These are phyloP conservation scores for Pocota personata DNA, from an alignment of 2,888 invertebrate genomes.

Conservation along the genomic window DNA sequence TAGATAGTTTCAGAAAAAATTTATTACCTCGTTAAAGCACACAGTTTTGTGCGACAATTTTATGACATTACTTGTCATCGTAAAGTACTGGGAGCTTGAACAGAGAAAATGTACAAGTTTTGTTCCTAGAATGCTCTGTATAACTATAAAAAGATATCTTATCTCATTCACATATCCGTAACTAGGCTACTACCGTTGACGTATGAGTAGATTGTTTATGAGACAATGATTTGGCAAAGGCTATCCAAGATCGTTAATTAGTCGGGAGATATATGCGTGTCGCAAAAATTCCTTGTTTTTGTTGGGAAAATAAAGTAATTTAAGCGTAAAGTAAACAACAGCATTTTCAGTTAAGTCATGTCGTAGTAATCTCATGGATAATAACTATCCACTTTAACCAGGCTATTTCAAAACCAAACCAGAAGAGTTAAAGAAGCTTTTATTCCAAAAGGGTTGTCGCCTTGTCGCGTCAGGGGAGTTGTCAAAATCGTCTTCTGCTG, in stretches of 20 bases:
- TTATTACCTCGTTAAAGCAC: not conserved
- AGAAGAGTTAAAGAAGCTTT: too few species aligned
- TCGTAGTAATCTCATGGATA: too few species aligned
- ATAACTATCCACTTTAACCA: too few species aligned
- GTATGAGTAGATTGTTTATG: slow-evolving; percentile 5
- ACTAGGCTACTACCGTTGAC: slow-evolving; percentile 20
- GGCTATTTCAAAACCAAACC: too few species aligned
- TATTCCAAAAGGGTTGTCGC: too few species aligned
- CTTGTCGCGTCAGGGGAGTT: too few species aligned
- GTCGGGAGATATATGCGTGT: not conserved
- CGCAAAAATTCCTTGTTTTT: not conserved
- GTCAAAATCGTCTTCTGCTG: too few species aligned
- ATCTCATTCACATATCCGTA: slow-evolving; percentile 8
- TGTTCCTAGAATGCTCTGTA: not conserved
- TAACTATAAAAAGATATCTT: slow-evolving; percentile 12
- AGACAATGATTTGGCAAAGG: slow-evolving; percentile 16
- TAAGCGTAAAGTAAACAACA: not conserved
- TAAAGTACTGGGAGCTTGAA: not conserved
- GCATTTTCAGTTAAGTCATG: too few species aligned
- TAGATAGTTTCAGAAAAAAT: not conserved
- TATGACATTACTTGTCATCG: slow-evolving; percentile 17
- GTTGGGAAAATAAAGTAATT: not conserved
- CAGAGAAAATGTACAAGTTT: not conserved
- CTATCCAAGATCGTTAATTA: not conserved
- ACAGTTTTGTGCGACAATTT: slow-evolving; percentile 13